Conservation (phyloP, 2,113 vertebrate genomes). For the Pachyramphus minor region DNA sequence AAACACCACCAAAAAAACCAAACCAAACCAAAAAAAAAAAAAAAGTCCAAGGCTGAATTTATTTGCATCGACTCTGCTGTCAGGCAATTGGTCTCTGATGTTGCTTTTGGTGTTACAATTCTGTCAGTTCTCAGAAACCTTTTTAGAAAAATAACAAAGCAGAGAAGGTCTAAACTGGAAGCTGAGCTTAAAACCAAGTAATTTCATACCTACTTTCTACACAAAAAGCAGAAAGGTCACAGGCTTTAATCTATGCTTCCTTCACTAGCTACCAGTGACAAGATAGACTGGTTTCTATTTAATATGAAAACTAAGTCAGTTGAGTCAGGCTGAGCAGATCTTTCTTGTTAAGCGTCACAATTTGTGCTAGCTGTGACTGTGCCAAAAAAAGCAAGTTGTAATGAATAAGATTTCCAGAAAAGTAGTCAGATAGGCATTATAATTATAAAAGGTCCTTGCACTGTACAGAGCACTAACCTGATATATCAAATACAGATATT, state of each 20-base stretch:
- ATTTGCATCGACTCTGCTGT: background rate
- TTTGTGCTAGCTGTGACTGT: background rate
- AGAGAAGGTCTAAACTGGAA: background rate
- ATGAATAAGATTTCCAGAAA: background rate
- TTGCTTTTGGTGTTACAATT: background rate
- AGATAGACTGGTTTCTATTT: background rate
- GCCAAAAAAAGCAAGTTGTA: background rate
- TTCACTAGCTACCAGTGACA: background rate
- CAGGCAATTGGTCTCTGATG: background rate
- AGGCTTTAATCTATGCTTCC: background rate
- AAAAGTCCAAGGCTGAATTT: background rate
- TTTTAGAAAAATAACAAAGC: background rate
- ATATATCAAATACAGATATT: background rate
- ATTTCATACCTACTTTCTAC: background rate
- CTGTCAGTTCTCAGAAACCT: background rate
- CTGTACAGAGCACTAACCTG: background rate
- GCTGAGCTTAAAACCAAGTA: background rate
- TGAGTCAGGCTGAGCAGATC: conserved; percentile 3
- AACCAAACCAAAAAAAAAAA: background rate
- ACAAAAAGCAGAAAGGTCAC: conserved; percentile 17
- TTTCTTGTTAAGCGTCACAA: background rate
- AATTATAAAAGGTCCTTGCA: background rate
- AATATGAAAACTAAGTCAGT: background rate
- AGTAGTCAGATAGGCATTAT: background rate
- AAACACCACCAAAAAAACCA: too few species aligned